These are phyloP conservation scores for Stramonita haemastoma DNA, from an alignment of 2,888 invertebrate genomes.

Conservation along the genomic window DNA sequence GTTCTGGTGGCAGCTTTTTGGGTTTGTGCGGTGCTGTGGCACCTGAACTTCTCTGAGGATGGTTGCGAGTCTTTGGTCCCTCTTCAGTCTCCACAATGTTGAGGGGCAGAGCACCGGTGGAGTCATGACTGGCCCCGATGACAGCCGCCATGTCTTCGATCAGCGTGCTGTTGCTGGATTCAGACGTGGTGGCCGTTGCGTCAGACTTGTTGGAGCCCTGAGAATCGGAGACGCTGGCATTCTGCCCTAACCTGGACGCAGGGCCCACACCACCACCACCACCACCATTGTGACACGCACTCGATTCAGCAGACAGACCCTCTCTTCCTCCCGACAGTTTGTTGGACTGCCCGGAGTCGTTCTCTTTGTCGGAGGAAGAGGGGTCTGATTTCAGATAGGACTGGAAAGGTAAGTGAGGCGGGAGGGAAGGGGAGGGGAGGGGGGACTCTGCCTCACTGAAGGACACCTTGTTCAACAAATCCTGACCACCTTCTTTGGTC, in stretches of 20 bases:
- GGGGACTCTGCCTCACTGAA: conserved; percentile 60
- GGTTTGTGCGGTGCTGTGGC: conserved; percentile 7
- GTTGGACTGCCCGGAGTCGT: conserved; percentile 52
- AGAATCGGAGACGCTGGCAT: conserved; percentile 40
- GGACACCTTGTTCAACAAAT: conserved; percentile 61
- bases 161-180: conserved; percentile 51
- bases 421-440: conserved; percentile 43
- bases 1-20: conserved; percentile 36
- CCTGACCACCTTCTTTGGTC: conserved; percentile 23
- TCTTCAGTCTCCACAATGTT: conserved; percentile 41
- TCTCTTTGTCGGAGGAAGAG: conserved; percentile 70
- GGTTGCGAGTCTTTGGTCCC: not conserved
- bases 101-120: conserved; percentile 26
- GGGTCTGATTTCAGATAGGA: conserved; percentile 55
- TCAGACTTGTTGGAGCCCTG: conserved; percentile 47
- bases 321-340: conserved; percentile 1
- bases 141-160: conserved; percentile 38
- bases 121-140: conserved; percentile 23
- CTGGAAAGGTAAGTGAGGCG: conserved; percentile 56
- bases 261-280: not conserved
- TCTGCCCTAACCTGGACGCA: not conserved
- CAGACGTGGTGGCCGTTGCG: conserved; percentile 47
- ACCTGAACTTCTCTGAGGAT: not conserved
- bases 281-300: not conserved
- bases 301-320: not conserved